A percentile compares a stretch with the other conserved stretches of the same genome.
These are phyloP conservation scores for Phrynocephalus guinanensis DNA, from an alignment of 2,797 vertebrate genomes.

Conservation along the genomic window DNA sequence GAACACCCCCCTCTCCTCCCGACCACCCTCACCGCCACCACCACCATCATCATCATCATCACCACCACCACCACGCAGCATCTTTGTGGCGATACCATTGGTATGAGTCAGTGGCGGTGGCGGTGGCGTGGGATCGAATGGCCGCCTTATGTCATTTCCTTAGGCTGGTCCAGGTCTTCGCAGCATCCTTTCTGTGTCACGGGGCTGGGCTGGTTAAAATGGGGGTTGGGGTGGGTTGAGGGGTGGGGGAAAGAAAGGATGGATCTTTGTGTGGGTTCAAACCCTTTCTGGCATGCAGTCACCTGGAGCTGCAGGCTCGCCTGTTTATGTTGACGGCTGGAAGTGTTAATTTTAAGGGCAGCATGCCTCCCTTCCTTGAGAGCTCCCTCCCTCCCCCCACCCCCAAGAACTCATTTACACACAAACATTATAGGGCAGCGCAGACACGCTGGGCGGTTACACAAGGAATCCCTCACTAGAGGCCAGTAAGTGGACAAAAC, in stretches of 20 bases:
- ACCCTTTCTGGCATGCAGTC: constrained; percentile 50
- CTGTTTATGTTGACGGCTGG: constrained; percentile 49
- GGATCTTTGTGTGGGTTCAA: constrained; percentile 7
- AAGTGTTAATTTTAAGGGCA: constrained; percentile 43
- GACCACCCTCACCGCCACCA: no score
- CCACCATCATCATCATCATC: no score
- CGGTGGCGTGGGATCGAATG: background rate
- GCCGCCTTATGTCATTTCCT: background rate
- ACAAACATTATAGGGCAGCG: background rate
- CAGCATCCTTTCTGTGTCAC: background rate
- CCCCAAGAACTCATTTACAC: background rate
- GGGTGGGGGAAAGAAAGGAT: no score
- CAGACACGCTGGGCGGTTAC: background rate
- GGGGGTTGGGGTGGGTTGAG: no score
- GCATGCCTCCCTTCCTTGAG: constrained; percentile 14
- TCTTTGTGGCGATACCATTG: background rate
- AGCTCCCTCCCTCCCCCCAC: background rate
- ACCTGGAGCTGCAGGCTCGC: constrained; percentile 51
- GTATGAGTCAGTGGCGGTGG: background rate
- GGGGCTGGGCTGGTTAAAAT: no score
- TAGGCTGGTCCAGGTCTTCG: background rate
- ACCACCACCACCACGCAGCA: background rate
- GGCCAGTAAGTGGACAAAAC: background rate
- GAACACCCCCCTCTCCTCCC: no score
- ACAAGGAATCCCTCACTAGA: constrained; percentile 5